Conservation (phyloP, 2,888 invertebrate genomes). For the Pterostichus madidus region DNA sequence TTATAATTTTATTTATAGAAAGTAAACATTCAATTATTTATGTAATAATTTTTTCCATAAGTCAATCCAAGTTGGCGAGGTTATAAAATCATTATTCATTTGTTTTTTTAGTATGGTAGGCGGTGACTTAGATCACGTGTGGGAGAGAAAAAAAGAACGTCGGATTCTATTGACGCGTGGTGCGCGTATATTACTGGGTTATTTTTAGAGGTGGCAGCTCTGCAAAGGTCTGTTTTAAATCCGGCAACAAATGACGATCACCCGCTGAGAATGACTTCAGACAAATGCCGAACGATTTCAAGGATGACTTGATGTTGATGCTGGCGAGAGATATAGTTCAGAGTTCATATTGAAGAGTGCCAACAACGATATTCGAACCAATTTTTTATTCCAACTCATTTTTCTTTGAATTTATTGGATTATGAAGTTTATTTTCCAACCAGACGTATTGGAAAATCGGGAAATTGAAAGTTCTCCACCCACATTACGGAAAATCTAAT, state of each 20-base stretch:
- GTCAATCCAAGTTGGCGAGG: constrained; percentile 28
- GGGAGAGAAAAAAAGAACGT: constrained; percentile 12
- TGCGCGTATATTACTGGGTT: not conserved
- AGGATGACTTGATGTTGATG: constrained; percentile 44
- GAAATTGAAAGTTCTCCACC: no score
- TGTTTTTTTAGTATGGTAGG: constrained; percentile 22
- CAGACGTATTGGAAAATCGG: no score
- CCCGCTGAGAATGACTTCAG: constrained; percentile 54
- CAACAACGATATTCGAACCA: not conserved
- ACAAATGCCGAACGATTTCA: constrained; percentile 56
- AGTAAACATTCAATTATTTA: not conserved
- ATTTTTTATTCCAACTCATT: constrained; percentile 3
- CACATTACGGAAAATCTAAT: no score
- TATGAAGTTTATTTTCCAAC: not conserved
- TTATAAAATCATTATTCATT: constrained; percentile 30
- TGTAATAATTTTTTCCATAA: not conserved
- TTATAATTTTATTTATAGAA: not conserved
- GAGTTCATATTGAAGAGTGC: constrained; percentile 24
- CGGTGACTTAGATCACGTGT: not conserved
- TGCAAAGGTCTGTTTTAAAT: constrained; percentile 59
- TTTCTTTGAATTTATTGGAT: not conserved
- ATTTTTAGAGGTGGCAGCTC: constrained; percentile 49
- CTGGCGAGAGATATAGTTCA: constrained; percentile 36
- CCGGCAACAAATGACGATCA: constrained; percentile 62
- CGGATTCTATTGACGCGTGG: constrained; percentile 11